Evolutionary conservation across 2,888 invertebrate species (phyloP).

Genomic region (Camponotus fellah): DNA sequence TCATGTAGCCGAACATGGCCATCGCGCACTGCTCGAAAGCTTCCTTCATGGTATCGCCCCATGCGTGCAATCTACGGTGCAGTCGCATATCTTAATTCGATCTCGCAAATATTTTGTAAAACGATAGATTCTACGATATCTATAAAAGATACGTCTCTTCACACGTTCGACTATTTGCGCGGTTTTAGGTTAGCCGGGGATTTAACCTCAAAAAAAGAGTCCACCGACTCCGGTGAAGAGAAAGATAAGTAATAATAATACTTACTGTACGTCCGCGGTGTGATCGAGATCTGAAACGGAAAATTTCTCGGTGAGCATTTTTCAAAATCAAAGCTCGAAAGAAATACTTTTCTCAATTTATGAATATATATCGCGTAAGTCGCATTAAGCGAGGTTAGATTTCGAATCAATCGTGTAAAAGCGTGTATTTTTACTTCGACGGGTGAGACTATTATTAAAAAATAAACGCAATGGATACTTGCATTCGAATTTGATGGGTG

Average conservation of each 20-base stretch:
- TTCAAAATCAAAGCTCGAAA: background rate
- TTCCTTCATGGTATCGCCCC: constrained; percentile 95
- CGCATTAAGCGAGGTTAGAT: background rate
- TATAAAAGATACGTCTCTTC: background rate
- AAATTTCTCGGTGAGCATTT: background rate
- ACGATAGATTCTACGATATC: too few relatives aligned
- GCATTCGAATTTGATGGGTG: constrained; percentile 94
- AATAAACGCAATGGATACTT: constrained; percentile 84
- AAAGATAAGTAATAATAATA: constrained; percentile 77
- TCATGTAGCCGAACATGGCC: constrained; percentile 99
- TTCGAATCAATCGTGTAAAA: background rate
- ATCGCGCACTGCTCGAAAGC: constrained; percentile 98
- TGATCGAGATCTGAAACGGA: constrained; percentile 95
- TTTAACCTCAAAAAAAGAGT: constrained; percentile 61
- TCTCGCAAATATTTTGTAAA: background rate
- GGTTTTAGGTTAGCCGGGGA: constrained; percentile 65
- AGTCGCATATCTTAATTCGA: background rate
- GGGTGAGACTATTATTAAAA: background rate
- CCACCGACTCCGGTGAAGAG: background rate
- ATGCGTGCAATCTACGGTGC: constrained; percentile 92
- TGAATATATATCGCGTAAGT: background rate
- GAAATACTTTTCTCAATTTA: background rate
- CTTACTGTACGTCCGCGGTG: constrained; percentile 99
- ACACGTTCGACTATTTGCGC: background rate
- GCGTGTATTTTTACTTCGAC: background rate